Conservation (phyloP, 2,888 invertebrate species). For the Oxytorus armatus region DNA sequence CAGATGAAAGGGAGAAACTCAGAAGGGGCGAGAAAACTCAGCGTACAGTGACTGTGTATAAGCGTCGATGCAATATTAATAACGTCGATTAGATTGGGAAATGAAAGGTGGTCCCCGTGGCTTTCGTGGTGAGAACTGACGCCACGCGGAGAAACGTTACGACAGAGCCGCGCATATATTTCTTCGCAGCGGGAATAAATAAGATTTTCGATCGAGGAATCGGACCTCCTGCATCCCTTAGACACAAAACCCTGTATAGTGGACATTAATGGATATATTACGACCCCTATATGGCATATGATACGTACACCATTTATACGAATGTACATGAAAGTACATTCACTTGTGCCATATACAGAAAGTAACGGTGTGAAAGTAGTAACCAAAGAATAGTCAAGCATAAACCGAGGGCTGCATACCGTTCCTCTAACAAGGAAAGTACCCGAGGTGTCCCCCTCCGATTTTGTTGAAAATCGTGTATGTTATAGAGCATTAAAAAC, state of each 20-base stretch:
- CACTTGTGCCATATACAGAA: not conserved
- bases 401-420: no score
- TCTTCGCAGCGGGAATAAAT: constrained; percentile 51
- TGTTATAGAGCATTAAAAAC: no score
- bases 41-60: constrained; percentile 28
- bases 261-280: constrained; percentile 26
- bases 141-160: constrained; percentile 39
- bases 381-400: no score
- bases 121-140: constrained; percentile 45
- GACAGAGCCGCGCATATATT: constrained; percentile 37
- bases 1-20: constrained; percentile 56
- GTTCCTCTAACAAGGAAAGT: no score
- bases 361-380: no score
- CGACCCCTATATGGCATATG: constrained; percentile 10
- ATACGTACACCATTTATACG: not conserved
- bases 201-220: constrained; percentile 61
- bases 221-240: constrained; percentile 35
- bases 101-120: constrained; percentile 62
- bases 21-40: constrained; percentile 51
- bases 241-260: constrained; percentile 8
- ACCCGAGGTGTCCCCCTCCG: no score
- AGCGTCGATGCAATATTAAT: constrained; percentile 80
- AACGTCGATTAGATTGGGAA: constrained; percentile 76
- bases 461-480: no score
- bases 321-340: not conserved